A percentile compares a stretch with the other conserved stretches of the same genome.
These are phyloP conservation scores for Anolis carolinensis DNA, from an alignment of 2,113 vertebrate species.

Conservation along the genomic window DNA sequence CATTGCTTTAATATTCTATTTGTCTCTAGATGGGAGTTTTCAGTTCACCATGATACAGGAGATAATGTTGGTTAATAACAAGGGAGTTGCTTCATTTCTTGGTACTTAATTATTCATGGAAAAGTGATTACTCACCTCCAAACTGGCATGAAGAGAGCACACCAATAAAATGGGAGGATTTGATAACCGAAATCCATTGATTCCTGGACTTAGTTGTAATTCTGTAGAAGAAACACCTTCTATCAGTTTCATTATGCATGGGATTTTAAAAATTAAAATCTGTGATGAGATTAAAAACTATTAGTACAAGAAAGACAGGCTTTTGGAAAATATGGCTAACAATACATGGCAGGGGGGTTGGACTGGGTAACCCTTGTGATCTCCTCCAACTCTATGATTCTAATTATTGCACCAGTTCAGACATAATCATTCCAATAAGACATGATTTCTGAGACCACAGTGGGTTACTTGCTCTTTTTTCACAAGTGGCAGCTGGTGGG, in stretches of 20 bases:
- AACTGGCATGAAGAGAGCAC: conserved; percentile 90
- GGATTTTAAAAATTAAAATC: not conserved
- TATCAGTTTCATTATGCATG: conserved; percentile 49
- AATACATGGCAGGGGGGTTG: too few species aligned
- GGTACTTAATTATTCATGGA: conserved; percentile 38
- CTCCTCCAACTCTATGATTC: too few species aligned
- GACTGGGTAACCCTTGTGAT: too few species aligned
- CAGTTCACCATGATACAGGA: not conserved
- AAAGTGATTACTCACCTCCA: conserved; percentile 84
- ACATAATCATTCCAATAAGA: not conserved
- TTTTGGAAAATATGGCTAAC: not conserved
- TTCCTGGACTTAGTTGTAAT: conserved; percentile 86
- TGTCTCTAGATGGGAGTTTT: not conserved
- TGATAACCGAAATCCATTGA: conserved; percentile 90
- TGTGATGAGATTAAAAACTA: not conserved
- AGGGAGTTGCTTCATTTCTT: not conserved
- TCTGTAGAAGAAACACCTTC: conserved; percentile 74
- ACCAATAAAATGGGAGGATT: conserved; percentile 94
- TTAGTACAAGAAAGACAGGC: not conserved
- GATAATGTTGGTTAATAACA: not conserved
- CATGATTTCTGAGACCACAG: not conserved
- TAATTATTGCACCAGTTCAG: not conserved
- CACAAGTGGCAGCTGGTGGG: not conserved
- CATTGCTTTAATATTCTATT: too few species aligned
- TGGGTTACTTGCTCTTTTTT: not conserved